Conservation (phyloP, 2,113 vertebrate genomes). For the Pelobates fuscus region DNA sequence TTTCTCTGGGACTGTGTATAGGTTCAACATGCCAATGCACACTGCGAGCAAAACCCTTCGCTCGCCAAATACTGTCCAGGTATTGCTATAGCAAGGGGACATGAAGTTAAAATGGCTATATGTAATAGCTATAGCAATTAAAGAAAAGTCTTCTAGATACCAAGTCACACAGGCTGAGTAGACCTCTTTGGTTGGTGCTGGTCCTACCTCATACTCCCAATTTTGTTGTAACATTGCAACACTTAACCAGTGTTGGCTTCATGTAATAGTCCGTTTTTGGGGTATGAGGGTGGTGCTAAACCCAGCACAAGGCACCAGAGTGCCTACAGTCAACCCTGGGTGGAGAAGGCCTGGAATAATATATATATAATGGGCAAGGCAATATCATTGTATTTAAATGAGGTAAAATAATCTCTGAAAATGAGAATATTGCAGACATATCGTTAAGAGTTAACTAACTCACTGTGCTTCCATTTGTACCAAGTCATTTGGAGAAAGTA, state of each 20-base stretch:
- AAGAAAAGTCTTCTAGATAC: not conserved
- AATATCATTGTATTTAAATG: not conserved
- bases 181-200: too few species aligned
- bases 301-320: not conserved
- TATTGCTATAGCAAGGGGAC: not conserved
- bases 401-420: not conserved
- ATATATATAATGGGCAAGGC: not conserved
- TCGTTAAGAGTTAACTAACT: not conserved
- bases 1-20: too few species aligned
- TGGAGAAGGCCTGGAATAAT: not conserved
- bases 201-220: not conserved
- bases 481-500: conserved; percentile 32
- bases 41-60: not conserved
- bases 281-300: not conserved
- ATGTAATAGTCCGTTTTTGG: not conserved
- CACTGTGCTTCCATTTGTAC: not conserved
- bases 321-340: not conserved
- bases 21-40: too few species aligned
- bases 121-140: not conserved
- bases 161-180: not conserved
- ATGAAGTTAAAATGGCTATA: not conserved
- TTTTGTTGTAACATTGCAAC: too few species aligned
- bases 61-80: not conserved
- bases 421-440: conserved; percentile 1
- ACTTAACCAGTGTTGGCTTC: not conserved